Base-by-base conservation (phyloP, 2,888 invertebrate genomes). In the Sphaerophoria taeniata region DNA sequence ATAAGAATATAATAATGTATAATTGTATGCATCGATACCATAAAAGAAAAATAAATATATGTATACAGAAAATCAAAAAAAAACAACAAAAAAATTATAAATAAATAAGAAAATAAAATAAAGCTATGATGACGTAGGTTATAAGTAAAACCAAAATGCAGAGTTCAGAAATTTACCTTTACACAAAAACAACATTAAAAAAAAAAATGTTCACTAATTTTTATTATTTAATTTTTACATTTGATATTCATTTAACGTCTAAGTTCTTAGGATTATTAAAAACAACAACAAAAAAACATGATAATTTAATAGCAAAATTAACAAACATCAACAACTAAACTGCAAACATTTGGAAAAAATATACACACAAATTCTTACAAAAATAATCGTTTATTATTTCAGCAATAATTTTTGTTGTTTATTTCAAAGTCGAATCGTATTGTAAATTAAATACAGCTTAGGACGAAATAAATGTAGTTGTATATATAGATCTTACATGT, bases 31-130 rank as follows among this genome's bases (percentile, higher is more conserved):
- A 75, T 76, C 56, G 24, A 61, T 65, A 63, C 80, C 51, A 58
- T 87, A 31, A 31, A 81, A 89, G 88, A 78, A 87, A 87, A 86
- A 47, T 33, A 81, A 89, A 89, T 80, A 87, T 86, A 86, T 31
- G 74, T 60, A 83, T 87, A 87, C 76, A 87, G 6, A 43, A 43
- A 43, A 43, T 43, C 43, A 43, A 43, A 43, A 43, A 9, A 7
- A 43, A 43, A 43, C 0, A 43, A 43, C 9, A 39, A 7, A 43
- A 43, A 43, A 43, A 43, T 24, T 24, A 24, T 24, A 73, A 69
- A 60, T 65, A 80, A 43, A 3, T 53, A 53, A 34, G n/a, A n/a
- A n/a, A n/a, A n/a, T n/a, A 73, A 63, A 61, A 58, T 73, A 51
- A 53, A 76, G 55, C 6, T 53, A 47, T 73, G 73, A 69, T 81